Conservation (phyloP, 2,888 invertebrate genomes). For the Metalampra italica region DNA sequence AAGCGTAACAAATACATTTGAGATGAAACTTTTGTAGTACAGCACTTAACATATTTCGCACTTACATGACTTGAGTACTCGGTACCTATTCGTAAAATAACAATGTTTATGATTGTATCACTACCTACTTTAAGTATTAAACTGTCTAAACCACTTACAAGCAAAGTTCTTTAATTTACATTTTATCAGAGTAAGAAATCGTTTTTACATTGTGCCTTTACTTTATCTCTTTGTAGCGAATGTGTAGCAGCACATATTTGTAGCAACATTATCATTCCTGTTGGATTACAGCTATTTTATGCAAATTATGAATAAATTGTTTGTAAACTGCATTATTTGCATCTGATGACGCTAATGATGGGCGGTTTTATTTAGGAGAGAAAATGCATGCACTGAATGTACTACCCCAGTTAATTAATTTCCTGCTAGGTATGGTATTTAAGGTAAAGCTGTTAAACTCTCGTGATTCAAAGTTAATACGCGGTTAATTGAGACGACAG, state of each 20-base stretch:
- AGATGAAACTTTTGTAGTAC: not conserved
- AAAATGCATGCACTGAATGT: not conserved
- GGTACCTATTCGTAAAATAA: slow-evolving; percentile 1
- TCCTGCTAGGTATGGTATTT: too few relatives aligned
- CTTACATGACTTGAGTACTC: slow-evolving; percentile 2
- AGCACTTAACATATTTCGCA: slow-evolving; percentile 1
- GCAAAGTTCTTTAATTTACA: slow-evolving; percentile 34
- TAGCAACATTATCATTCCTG: not conserved
- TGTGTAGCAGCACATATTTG: slow-evolving; percentile 1
- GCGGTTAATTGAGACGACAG: too few relatives aligned
- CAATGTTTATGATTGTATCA: slow-evolving; percentile 9
- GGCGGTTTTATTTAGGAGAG: not conserved
- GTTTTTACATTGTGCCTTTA: slow-evolving; percentile 4
- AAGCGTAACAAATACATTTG: not conserved
- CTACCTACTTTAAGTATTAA: not conserved
- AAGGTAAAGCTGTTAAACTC: too few relatives aligned
- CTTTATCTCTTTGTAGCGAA: not conserved
- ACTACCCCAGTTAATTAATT: too few relatives aligned
- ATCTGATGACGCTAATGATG: slow-evolving; percentile 1
- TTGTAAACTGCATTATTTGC: slow-evolving; percentile 6
- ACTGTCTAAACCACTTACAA: slow-evolving; percentile 14
- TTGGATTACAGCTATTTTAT: slow-evolving; percentile 7
- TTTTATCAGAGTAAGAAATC: slow-evolving; percentile 31
- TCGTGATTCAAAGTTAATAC: too few relatives aligned
- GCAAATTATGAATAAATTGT: slow-evolving; percentile 14